These are phyloP conservation scores for Micromys minutus DNA, from an alignment of 2,113 vertebrate species.

Conservation along the genomic window DNA sequence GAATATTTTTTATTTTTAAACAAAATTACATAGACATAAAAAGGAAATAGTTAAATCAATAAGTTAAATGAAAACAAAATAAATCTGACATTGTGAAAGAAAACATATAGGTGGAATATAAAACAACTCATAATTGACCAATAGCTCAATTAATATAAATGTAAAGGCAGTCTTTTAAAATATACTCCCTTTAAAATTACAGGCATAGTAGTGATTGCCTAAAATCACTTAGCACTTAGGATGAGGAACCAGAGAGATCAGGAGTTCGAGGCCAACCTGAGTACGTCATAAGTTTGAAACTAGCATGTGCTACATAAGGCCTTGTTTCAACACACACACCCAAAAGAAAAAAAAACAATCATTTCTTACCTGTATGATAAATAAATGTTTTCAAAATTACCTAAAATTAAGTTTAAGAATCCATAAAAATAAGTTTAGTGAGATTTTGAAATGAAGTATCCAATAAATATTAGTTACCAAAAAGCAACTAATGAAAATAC, in stretches of 20 bases:
- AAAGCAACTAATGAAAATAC: background rate
- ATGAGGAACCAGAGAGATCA: too few relatives aligned
- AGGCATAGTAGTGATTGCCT: background rate
- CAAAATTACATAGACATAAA: background rate
- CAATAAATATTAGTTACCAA: background rate
- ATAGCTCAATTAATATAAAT: background rate
- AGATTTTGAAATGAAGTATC: background rate
- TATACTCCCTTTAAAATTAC: background rate
- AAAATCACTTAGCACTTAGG: background rate
- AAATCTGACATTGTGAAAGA: background rate
- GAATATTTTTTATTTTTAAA: background rate
- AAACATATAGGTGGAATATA: background rate
- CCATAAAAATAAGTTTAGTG: background rate
- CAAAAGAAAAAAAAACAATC: too few relatives aligned
- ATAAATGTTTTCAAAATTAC: background rate
- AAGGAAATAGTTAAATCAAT: background rate
- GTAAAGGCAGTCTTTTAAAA: background rate
- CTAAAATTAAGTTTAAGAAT: background rate
- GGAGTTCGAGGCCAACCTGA: background rate
- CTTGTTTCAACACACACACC: background rate
- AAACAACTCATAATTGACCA: background rate
- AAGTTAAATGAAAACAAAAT: slow-evolving; percentile 8
- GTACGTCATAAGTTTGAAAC: background rate
- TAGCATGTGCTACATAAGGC: background rate
- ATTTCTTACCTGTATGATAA: background rate